Evolutionary conservation across 2,888 invertebrate species (phyloP).

Genomic region (Cordilura impudica): DNA sequence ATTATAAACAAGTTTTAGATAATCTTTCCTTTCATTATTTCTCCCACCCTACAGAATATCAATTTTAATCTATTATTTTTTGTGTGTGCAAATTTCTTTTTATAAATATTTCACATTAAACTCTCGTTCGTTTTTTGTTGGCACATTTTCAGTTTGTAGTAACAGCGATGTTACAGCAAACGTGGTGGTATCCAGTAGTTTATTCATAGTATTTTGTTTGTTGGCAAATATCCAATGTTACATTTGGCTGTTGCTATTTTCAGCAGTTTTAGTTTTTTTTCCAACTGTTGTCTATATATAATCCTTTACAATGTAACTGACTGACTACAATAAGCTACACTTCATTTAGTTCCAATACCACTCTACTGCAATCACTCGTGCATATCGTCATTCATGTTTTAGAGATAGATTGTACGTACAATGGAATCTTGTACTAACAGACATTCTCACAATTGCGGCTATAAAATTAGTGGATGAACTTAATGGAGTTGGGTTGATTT

Average conservation of each 20-base stretch:
- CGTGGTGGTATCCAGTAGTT: neutral
- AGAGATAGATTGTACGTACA: constrained; percentile 5
- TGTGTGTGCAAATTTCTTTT: constrained; percentile 40
- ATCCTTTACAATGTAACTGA: constrained; percentile 52
- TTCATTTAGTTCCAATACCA: constrained; percentile 61
- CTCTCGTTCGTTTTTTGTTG: constrained; percentile 56
- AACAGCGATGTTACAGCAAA: neutral
- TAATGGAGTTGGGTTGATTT: no score
- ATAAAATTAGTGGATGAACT: no score
- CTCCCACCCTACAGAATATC: constrained; percentile 27
- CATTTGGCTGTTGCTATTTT: constrained; percentile 24
- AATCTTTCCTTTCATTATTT: constrained; percentile 45
- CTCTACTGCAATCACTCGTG: constrained; percentile 48
- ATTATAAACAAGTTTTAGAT: constrained; percentile 45
- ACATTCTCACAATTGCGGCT: neutral
- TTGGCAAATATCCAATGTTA: constrained; percentile 55
- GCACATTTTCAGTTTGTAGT: constrained; percentile 43
- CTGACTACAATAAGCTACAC: constrained; percentile 56
- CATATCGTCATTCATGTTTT: constrained; percentile 30
- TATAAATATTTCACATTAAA: constrained; percentile 52
- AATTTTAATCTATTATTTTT: constrained; percentile 4
- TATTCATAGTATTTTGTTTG: neutral
- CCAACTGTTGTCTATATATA: constrained; percentile 40
- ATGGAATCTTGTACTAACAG: neutral
- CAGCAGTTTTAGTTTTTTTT: neutral